Conservation (phyloP, 1,140 invertebrate species). For the Drosophila sulfurigaster region DNA sequence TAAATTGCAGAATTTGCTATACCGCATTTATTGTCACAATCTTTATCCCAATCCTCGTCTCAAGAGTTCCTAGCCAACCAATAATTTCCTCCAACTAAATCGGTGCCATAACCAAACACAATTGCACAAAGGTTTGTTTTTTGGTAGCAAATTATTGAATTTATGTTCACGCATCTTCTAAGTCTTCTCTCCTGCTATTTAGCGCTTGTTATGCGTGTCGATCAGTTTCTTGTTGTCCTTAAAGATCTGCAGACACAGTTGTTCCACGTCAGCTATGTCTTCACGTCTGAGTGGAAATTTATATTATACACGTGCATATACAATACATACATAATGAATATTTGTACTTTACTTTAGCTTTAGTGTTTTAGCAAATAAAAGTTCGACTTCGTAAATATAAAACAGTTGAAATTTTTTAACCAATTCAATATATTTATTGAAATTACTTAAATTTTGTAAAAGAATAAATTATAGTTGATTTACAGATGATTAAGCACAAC, state of each 20-base stretch:
- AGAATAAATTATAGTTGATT: too few relatives aligned
- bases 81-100: constrained; percentile 83
- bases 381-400: too few relatives aligned
- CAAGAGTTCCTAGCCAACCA: constrained; percentile 88
- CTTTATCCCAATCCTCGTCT: constrained; percentile 86
- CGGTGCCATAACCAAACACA: constrained; percentile 5
- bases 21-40: constrained; percentile 87
- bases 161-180: constrained; percentile 10
- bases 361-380: too few relatives aligned
- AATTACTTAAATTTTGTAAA: too few relatives aligned
- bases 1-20: constrained; percentile 83
- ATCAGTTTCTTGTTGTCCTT: not conserved
- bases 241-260: not conserved
- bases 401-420: too few relatives aligned
- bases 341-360: too few relatives aligned
- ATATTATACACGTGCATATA: too few relatives aligned
- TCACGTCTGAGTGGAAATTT: too few relatives aligned
- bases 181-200: not conserved
- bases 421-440: too few relatives aligned
- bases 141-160: not conserved
- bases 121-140: not conserved
- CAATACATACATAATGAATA: too few relatives aligned
- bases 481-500: too few relatives aligned
- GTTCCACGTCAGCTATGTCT: too few relatives aligned
- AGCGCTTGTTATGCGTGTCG: not conserved